Evolutionary conservation across 2,797 vertebrate species (phyloP), one percentile per base, ranked within the genome.

Genomic region (Lophius americanus): DNA sequence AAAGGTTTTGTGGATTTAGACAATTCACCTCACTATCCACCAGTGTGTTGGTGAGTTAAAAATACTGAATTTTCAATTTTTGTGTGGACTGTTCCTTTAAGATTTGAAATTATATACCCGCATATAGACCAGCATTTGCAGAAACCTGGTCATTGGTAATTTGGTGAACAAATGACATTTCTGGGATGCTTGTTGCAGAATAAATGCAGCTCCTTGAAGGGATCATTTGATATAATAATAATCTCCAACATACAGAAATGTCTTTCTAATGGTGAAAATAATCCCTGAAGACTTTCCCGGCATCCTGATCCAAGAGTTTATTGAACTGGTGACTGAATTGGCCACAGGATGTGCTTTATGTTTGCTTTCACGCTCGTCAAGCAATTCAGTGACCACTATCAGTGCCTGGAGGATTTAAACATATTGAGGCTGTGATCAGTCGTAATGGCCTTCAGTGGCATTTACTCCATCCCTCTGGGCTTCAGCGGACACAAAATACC

Each of bases 391-490:
- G 62, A 54, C 46, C 55, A 42, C 65, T 35, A 7, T 57, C 5
- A 43, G 7, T 11, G 60, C 77, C 73, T 75, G 0, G 51, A 64
- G 73, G 73, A 57, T 33, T 12, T 23, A 11, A 37, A 54, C 39
- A 67, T 59, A 53, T 9, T 8, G 44, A 32, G 56, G 42, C 12
- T 39, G 51, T 35, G 33, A 72, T 68, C 73, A 43, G 44, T 54
- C 57, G 10, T 49, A 48, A 76, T 66, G 61, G 60, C 43, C 75
- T 69, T 71, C 62, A 44, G 61, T 85, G 84, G 71, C 71, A 85
- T 87, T 87, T 84, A 52, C 54, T 74, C 48, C 35, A 43, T 11
- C 51, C 60, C 77, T 41, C 39, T 9, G 51, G 72, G 72, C 43
- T 8, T 51, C 39, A 51, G 52, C 2, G 4, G 61, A 78, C 54